Percentiles rank a stretch among this genome's conserved stretches.
Conservation (phyloP, 1,140 invertebrate genomes). For the Chironomus striatipennis region DNA sequence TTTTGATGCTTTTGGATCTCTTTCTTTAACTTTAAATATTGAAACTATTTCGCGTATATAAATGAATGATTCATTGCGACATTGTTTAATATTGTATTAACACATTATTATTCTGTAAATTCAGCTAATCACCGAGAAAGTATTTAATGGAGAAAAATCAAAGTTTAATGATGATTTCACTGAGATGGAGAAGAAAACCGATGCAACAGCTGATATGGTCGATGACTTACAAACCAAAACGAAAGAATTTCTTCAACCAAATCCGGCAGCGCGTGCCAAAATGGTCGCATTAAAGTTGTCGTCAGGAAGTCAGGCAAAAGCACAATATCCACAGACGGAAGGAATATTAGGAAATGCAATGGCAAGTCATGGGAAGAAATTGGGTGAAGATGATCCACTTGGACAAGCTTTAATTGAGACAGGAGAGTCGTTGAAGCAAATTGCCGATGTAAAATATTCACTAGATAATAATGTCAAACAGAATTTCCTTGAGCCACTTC, state of each 20-base stretch:
- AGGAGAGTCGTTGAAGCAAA: slow-evolving; percentile 92
- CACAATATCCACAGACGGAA: slow-evolving; percentile 96
- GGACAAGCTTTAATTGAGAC: slow-evolving; percentile 88
- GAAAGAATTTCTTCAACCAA: slow-evolving; percentile 98
- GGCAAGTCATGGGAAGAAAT: slow-evolving; percentile 88
- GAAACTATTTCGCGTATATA: too few relatives aligned
- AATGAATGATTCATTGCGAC: too few relatives aligned
- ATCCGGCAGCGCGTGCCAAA: slow-evolving; percentile 90
- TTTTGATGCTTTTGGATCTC: too few relatives aligned
- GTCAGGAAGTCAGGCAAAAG: slow-evolving; percentile 79
- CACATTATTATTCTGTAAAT: slow-evolving; percentile 40
- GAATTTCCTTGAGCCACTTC: slow-evolving; percentile 96
- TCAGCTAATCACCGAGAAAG: slow-evolving; percentile 99
- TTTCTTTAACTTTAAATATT: too few relatives aligned
- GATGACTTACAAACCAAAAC: slow-evolving; percentile 94
- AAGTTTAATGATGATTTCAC: slow-evolving; percentile 97
- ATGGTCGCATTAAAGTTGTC: slow-evolving; percentile 92
- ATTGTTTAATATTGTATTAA: neutral
- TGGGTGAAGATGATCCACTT: slow-evolving; percentile 91
- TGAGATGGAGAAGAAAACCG: slow-evolving; percentile 99
- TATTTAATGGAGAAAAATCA: slow-evolving; percentile 98
- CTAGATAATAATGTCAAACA: slow-evolving; percentile 99
- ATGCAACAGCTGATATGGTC: slow-evolving; percentile 89
- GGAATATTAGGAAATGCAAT: slow-evolving; percentile 95
- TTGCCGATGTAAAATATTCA: slow-evolving; percentile 98